Conservation (phyloP, 2,113 vertebrate species). For the Donacobius atricapilla region DNA sequence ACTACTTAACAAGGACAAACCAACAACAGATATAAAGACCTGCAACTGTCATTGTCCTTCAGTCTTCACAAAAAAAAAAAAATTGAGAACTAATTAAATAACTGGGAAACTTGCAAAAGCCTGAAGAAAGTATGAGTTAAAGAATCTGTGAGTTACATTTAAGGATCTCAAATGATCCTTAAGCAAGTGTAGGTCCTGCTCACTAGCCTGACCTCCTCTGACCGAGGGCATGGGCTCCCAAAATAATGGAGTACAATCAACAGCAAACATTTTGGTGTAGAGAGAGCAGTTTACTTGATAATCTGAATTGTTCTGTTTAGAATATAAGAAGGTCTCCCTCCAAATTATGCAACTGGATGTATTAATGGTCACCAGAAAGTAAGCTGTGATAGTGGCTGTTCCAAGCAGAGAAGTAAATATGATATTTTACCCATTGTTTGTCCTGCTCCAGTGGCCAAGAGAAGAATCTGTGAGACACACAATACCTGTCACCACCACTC, state of each 20-base stretch:
- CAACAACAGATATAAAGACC: neutral
- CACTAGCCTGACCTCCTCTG: neutral
- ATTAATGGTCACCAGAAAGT: neutral
- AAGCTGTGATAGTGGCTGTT: neutral
- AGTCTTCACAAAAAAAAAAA: neutral
- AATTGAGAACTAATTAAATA: neutral
- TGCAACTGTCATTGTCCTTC: neutral
- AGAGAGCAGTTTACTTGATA: neutral
- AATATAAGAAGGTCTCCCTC: neutral
- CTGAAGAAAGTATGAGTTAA: neutral
- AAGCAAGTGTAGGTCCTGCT: neutral
- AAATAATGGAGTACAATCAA: neutral
- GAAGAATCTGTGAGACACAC: neutral
- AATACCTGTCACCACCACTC: neutral
- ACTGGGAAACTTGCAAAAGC: neutral
- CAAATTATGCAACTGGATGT: neutral
- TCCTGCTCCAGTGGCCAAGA: neutral
- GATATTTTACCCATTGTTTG: neutral
- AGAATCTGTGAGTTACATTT: neutral
- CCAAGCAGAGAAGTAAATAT: neutral
- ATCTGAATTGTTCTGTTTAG: neutral
- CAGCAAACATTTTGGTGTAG: neutral
- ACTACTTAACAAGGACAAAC: neutral
- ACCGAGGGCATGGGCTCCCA: neutral
- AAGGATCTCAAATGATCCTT: neutral